Evolutionary conservation across 2,113 vertebrate species (phyloP).

Genomic region (Mesembrinibis cayennensis): DNA sequence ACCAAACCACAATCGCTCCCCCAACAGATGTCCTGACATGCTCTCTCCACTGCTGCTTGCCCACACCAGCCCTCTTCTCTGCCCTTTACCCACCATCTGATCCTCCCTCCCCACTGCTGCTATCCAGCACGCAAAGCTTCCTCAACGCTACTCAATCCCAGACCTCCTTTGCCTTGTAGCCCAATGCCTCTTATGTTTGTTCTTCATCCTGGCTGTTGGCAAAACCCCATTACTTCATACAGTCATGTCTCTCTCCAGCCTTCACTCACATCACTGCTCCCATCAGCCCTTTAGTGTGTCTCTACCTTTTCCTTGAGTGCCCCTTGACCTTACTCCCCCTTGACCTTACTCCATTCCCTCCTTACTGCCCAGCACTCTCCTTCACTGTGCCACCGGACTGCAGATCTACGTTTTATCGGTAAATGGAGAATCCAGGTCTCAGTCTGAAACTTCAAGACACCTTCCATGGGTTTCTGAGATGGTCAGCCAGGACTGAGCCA

Average conservation of each 20-base stretch:
- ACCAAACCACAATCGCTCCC: not conserved
- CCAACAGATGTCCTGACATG: not conserved
- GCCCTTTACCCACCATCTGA: not conserved
- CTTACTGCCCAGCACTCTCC: not conserved
- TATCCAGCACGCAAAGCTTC: not conserved
- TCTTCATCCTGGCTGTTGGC: not conserved
- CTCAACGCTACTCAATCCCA: not conserved
- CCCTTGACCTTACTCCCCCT: no score
- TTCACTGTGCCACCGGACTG: accelerated
- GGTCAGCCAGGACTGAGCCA: not conserved
- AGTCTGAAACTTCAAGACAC: not conserved
- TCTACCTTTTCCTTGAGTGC: not conserved
- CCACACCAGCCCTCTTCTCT: not conserved
- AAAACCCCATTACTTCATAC: not conserved
- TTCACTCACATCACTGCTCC: not conserved
- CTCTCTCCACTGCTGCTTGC: not conserved
- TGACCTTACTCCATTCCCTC: not conserved
- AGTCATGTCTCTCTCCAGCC: not conserved
- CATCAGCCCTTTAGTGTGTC: not conserved
- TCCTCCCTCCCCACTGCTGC: not conserved
- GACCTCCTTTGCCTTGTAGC: not conserved
- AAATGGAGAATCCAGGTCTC: not conserved
- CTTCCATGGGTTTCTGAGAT: not conserved
- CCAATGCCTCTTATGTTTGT: not conserved
- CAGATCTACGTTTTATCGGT: not conserved